Evolutionary conservation across 2,113 vertebrate genomes (phyloP).

Genomic region (Nothoprocta pentlandii): DNA sequence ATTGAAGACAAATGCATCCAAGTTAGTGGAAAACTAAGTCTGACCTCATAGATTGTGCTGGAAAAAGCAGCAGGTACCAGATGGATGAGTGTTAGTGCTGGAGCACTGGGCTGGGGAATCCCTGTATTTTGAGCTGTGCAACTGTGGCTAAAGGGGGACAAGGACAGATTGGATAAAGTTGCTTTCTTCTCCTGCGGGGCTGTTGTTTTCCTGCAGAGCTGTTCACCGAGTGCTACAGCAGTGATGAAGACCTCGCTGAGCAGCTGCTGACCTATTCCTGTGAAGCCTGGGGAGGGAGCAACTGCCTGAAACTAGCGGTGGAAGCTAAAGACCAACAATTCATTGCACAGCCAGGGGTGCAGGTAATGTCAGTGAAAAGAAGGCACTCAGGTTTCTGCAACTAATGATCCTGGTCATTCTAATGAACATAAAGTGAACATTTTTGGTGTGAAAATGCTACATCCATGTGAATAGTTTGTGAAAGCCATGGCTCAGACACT

Average conservation of each 20-base stretch:
- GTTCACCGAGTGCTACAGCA: constrained; percentile 90
- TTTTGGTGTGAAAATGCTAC: background rate
- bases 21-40: background rate
- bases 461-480: fast-evolving
- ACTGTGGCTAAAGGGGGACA: background rate
- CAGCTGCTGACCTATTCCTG: constrained; percentile 90
- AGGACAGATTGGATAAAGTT: background rate
- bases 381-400: fast-evolving
- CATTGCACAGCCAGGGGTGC: constrained; percentile 93
- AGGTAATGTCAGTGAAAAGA: constrained; percentile 79
- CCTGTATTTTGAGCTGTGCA: background rate
- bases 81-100: background rate
- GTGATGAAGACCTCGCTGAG: constrained; percentile 83
- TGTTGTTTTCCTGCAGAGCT: constrained; percentile 76
- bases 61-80: background rate
- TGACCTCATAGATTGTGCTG: background rate
- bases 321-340: constrained; percentile 92
- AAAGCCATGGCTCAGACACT: background rate
- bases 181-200: background rate
- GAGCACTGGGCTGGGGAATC: background rate
- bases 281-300: constrained; percentile 90
- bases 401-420: background rate
- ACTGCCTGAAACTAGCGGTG: constrained; percentile 90
- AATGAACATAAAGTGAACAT: background rate
- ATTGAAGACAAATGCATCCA: background rate